Base-by-base conservation (phyloP, 2,113 vertebrate genomes). In the Elaphurus davidianus region DNA sequence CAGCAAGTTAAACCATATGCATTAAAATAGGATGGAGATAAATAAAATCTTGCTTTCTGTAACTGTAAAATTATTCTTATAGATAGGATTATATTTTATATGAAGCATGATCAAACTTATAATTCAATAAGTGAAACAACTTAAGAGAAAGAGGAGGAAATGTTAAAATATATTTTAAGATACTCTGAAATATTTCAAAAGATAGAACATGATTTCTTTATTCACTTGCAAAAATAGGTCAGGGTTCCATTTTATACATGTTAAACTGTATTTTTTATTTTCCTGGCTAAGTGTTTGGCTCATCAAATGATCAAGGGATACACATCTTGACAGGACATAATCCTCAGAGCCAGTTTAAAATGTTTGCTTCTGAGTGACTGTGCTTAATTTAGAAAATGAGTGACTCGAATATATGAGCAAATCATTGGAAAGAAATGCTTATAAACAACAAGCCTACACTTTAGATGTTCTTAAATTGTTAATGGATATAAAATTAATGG, bases 331-430 rank as follows among this genome's bases (percentile, higher is more conserved):
- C 90, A 96, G 96, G 88, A 95, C 81, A 90, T 91, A 96, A 97
- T 97, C 94, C 96, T 97, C 92, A 94, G 97, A 98, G 96, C 76
- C 91, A 95, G 93, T 90, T 98, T 96, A 93, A 98, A 98, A 98
- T 93, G 92, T 91, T 98, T 97, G 84, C 2, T 98, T 98, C 97
- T 90, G 93, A 98, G 43, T 94, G 95, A 96, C 92, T 97, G 27
- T 97, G 91, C 91, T 98, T 86, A 83, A 54, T 95, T 94, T 97
- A 98, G 98, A 92, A 98, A 97, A 89, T 96, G 97, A 98, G 87
- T 98, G 92, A 95, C 91, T 96, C 57, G 62, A 96, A 96, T 95
- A 79, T 98, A 90, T 88, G 55, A 91, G 82, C 43, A 50, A 98
- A 87, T 97, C 96, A 91, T 16, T 92, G 78, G 94, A 94, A 97